Percentiles rank a stretch among this genome's conserved stretches.
phyloP scores from a whole-genome alignment of 2,888 invertebrate genomes.

The Sceliomorpha sp. region DNA sequence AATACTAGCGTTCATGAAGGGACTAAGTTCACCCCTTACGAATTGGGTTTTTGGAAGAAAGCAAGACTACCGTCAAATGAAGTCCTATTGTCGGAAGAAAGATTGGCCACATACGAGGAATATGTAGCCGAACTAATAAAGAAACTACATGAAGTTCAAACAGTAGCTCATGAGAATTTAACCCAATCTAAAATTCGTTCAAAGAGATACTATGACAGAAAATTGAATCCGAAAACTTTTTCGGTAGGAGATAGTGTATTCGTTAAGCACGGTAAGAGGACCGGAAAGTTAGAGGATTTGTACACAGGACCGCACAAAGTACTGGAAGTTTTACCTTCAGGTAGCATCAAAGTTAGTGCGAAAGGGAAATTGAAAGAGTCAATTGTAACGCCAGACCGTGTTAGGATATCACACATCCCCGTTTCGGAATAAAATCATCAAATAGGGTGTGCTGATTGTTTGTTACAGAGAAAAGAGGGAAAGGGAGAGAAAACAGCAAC shows the following conservation, averaged over 20 bases:
- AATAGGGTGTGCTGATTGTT: too few species aligned
- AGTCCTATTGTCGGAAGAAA: neutral
- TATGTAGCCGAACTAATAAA: neutral
- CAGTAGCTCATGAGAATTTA: neutral
- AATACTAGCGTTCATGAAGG: constrained; percentile 5
- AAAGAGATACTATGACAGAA: neutral
- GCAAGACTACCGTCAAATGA: neutral
- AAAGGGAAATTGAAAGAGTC: too few species aligned
- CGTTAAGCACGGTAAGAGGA: constrained; percentile 5
- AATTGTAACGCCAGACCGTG: too few species aligned
- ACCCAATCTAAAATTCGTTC: neutral
- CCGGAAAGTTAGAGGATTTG: constrained; percentile 36
- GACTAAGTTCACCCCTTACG: neutral
- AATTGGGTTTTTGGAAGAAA: neutral
- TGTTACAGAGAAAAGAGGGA: too few species aligned
- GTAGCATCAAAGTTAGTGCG: too few species aligned
- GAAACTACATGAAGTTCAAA: neutral
- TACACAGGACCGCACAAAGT: constrained; percentile 47
- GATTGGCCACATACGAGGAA: neutral
- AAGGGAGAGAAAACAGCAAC: too few species aligned
- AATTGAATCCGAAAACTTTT: neutral
- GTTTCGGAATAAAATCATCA: too few species aligned
- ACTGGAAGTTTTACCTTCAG: constrained; percentile 22
- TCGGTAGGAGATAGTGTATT: neutral
- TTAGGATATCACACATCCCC: too few species aligned